phyloP scores from a whole-genome alignment of 1,140 invertebrate species.

The Drosophila bipectinata region DNA sequence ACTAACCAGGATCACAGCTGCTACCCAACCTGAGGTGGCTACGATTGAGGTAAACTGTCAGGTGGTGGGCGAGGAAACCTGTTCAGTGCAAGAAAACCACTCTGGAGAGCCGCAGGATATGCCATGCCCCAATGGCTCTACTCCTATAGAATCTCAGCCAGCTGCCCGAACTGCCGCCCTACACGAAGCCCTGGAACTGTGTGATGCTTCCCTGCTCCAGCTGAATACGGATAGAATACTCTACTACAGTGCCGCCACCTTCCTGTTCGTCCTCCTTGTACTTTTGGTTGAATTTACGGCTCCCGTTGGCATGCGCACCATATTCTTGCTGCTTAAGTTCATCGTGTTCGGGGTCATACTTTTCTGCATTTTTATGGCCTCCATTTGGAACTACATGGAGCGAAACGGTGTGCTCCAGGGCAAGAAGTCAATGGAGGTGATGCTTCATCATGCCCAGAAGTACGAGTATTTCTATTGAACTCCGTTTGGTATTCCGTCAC shows the following conservation, averaged over 20 bases:
- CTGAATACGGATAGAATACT: constrained; percentile 86
- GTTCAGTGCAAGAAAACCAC: constrained; percentile 10
- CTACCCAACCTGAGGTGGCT: constrained; percentile 9
- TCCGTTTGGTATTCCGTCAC: constrained; percentile 5
- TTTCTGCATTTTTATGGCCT: constrained; percentile 90
- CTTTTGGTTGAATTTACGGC: constrained; percentile 77
- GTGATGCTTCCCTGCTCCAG: constrained; percentile 86
- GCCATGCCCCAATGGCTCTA: constrained; percentile 6
- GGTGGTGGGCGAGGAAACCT: constrained; percentile 13
- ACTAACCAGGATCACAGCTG: constrained; percentile 31
- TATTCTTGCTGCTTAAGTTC: constrained; percentile 85
- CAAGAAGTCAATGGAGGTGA: constrained; percentile 86
- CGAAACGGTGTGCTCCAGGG: constrained; percentile 90
- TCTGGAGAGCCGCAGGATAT: constrained; percentile 3
- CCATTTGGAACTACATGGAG: constrained; percentile 92
- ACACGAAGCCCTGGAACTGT: constrained; percentile 87
- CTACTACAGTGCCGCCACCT: constrained; percentile 85
- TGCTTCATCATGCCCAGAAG: constrained; percentile 78
- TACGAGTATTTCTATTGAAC: constrained; percentile 71
- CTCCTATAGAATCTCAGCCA: constrained; percentile 25
- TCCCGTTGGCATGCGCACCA: constrained; percentile 84
- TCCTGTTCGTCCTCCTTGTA: constrained; percentile 84
- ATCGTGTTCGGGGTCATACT: constrained; percentile 87
- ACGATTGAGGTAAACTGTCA: constrained; percentile 32
- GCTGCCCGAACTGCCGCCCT: constrained; percentile 83